A percentile compares a stretch with the other conserved stretches of the same genome.
These are phyloP conservation scores for Bombycilla garrulus DNA, from an alignment of 2,113 vertebrate genomes.

Conservation along the genomic window DNA sequence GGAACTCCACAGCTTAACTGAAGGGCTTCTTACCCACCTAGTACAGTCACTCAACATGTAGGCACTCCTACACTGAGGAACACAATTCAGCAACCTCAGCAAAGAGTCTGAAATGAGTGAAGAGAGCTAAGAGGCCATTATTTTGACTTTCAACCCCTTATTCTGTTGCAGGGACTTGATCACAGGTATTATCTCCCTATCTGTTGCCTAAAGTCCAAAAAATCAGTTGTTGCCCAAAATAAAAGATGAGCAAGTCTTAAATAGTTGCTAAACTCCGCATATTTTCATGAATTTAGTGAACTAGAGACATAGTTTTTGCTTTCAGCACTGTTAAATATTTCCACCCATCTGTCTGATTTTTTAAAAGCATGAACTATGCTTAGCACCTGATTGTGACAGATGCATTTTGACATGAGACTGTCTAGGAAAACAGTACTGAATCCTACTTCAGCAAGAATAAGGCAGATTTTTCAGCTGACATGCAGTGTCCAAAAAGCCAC, in stretches of 20 bases:
- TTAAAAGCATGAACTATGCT: neutral
- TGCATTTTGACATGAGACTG: neutral
- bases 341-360: neutral
- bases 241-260: neutral
- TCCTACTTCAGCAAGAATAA: neutral
- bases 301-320: neutral
- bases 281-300: neutral
- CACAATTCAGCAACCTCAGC: neutral
- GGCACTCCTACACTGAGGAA: neutral
- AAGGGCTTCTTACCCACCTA: neutral
- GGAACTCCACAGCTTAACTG: neutral
- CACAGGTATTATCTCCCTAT: neutral
- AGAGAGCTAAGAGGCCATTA: neutral
- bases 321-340: conserved; percentile 9
- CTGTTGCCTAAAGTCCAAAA: neutral
- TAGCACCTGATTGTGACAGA: neutral
- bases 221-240: neutral
- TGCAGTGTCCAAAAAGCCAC: neutral
- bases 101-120: neutral
- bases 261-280: neutral
- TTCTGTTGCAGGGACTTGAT: neutral
- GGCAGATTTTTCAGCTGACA: neutral
- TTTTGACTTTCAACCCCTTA: neutral
- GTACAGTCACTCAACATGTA: neutral
- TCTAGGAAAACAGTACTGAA: neutral